phyloP scores from a whole-genome alignment of 2,888 invertebrate genomes.

The Miltochrista miniata region DNA sequence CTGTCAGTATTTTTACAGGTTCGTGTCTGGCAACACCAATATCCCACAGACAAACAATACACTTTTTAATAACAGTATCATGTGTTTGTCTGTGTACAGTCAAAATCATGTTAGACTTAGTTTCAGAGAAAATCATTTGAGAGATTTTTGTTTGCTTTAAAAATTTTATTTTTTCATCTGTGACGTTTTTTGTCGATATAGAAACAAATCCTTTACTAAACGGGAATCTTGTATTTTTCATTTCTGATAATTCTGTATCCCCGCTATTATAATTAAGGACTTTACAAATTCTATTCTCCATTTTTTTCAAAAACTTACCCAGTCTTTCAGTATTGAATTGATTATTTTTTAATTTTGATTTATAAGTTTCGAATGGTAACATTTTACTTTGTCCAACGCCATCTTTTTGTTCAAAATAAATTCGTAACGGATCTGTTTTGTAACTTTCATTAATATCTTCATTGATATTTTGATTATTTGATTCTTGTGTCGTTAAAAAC shows the following conservation, averaged over 20 bases:
- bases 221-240: slow-evolving; percentile 54
- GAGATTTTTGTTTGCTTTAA: slow-evolving; percentile 54
- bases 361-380: slow-evolving; percentile 62
- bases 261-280: slow-evolving; percentile 58
- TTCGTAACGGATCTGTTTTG: slow-evolving; percentile 58
- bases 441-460: slow-evolving; percentile 50
- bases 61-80: slow-evolving; percentile 40
- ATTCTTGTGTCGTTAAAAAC: slow-evolving; percentile 43
- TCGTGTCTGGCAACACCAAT: slow-evolving; percentile 57
- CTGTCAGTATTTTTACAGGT: slow-evolving; percentile 62
- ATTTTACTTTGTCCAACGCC: slow-evolving; percentile 63
- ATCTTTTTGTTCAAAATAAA: slow-evolving; percentile 74
- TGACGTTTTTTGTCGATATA: slow-evolving; percentile 47
- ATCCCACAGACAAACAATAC: slow-evolving; percentile 70
- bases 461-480: slow-evolving; percentile 28
- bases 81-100: slow-evolving; percentile 56
- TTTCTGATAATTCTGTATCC: slow-evolving; percentile 43
- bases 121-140: slow-evolving; percentile 57
- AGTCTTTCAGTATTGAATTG: slow-evolving; percentile 52
- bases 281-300: slow-evolving; percentile 56
- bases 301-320: slow-evolving; percentile 63
- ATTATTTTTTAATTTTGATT: slow-evolving; percentile 57
- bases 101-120: slow-evolving; percentile 59
- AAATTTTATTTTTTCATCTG: slow-evolving; percentile 40
- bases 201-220: slow-evolving; percentile 65